Evolutionary conservation across 2,888 invertebrate species (phyloP).

Genomic region (Caenorhabditis imperialis): DNA sequence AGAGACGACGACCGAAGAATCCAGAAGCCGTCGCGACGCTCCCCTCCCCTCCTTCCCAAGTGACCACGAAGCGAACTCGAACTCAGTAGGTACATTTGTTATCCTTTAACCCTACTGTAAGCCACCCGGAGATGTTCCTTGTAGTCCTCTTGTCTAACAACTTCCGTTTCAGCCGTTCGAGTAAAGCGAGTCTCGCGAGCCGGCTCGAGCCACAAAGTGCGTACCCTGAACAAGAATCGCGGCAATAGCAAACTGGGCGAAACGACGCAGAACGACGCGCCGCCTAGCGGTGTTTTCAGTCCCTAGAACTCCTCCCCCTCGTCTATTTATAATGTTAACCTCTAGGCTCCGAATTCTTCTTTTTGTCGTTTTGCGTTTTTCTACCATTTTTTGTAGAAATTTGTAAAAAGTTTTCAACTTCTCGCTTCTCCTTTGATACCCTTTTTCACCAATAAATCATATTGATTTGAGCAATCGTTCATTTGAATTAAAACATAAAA

Average conservation of each 20-base stretch:
- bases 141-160: too few species aligned
- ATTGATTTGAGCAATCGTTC: too few species aligned
- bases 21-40: slow-evolving; percentile 14
- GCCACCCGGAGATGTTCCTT: background rate
- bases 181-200: slow-evolving; percentile 66
- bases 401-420: too few species aligned
- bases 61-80: slow-evolving; percentile 46
- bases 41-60: slow-evolving; percentile 45
- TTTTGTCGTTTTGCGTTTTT: slow-evolving; percentile 47
- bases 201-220: slow-evolving; percentile 64
- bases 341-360: slow-evolving; percentile 43
- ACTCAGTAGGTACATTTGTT: slow-evolving; percentile 59
- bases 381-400: slow-evolving; percentile 50
- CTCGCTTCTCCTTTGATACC: too few species aligned
- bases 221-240: slow-evolving; percentile 63
- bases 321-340: slow-evolving; percentile 11
- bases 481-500: too few species aligned
- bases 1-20: slow-evolving; percentile 15
- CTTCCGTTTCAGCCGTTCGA: slow-evolving; percentile 64
- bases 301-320: slow-evolving; percentile 19
- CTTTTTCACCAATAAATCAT: too few species aligned
- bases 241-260: slow-evolving; percentile 67
- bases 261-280: slow-evolving; percentile 39
- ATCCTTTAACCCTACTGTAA: slow-evolving; percentile 20
- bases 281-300: slow-evolving; percentile 39